Percentiles rank a stretch among this genome's conserved stretches.
These are phyloP conservation scores for Rhodeus uyekii DNA, from an alignment of 2,797 vertebrate genomes.

Conservation along the genomic window DNA sequence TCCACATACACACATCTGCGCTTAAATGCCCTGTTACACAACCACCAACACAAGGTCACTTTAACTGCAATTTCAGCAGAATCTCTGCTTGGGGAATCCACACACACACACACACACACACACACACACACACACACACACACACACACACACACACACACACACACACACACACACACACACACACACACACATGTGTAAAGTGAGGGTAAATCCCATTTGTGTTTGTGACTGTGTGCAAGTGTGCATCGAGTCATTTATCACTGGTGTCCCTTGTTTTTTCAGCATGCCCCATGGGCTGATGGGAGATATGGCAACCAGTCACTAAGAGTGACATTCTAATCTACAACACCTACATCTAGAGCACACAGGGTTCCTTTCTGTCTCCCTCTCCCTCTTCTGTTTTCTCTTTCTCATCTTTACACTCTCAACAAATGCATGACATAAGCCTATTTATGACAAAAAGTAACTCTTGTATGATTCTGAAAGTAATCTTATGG, in stretches of 20 bases:
- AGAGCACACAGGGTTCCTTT: slow-evolving; percentile 25
- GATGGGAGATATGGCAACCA: slow-evolving; percentile 70
- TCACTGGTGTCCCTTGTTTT: slow-evolving; percentile 58
- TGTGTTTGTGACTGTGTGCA: slow-evolving; percentile 40
- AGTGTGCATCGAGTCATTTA: slow-evolving; percentile 49
- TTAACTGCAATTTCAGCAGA: slow-evolving; percentile 26
- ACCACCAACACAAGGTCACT: slow-evolving; percentile 40
- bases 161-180: slow-evolving; percentile 18
- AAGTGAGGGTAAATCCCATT: slow-evolving; percentile 49
- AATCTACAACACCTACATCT: slow-evolving; percentile 66
- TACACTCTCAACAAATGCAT: slow-evolving; percentile 3
- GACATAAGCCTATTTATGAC: slow-evolving; percentile 8
- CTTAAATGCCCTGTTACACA: slow-evolving; percentile 1
- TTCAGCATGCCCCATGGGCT: slow-evolving; percentile 60
- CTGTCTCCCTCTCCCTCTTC: not conserved
- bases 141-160: slow-evolving; percentile 4
- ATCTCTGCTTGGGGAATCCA: slow-evolving; percentile 32
- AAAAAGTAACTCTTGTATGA: slow-evolving; percentile 3
- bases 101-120: slow-evolving; percentile 1
- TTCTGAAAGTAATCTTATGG: not conserved
- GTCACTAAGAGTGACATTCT: slow-evolving; percentile 73
- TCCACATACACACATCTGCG: not conserved
- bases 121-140: slow-evolving; percentile 32
- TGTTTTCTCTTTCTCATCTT: slow-evolving; percentile 36
- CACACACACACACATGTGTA: slow-evolving; percentile 20